Evolutionary conservation across 92 coral and sea anemone species (phyloP), one percentile per base, ranked within the genome.

Genomic region (Micromussa lordhowensis): DNA sequence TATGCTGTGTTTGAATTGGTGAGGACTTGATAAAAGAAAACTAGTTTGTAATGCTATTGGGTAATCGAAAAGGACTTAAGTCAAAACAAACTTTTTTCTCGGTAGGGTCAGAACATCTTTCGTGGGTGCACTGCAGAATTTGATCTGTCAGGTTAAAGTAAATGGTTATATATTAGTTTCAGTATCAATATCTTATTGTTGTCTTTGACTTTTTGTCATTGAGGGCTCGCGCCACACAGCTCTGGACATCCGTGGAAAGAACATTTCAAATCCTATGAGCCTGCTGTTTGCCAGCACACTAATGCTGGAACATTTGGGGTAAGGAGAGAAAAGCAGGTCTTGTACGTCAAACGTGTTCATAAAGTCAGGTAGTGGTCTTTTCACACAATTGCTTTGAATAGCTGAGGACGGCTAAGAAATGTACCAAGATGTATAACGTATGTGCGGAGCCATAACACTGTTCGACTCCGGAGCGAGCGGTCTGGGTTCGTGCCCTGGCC

Each of bases 221-320:
- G 70, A 97, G 99, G 99, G 99, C 36, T 88, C 99, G 68, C 92
- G 99, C 16, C 98, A 97, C 69, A 97, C 99, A 0, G 99, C 95
- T 68, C 73, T 82, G 38, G 98, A 95, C 74, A 88, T 97, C 69
- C 74, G 76, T 38, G 98, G 98, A 21, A 83, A 88, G 69, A 96
- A 91, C 53, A 90, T 93, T 57, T 93, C 96, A 40, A 97, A 97
- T 70, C 99, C 99, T 51, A 93, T 95, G 91, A 96, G 99, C 68
- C 80, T 94, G 93, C 89, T 97, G 26, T 97, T 96, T 82, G 99
- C 99, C 11, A 97, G 99, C 79, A 95, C 99, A 12, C 87, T 97
- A 40, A 95, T 97, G 99, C 48, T 97, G 94, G 96, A 97, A 69
- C 96, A 97, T 71, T 82, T 97, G 38, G 99, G 96, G 99, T 97